Conservation (phyloP, 2,888 invertebrate species). For the Sthenelais limicola region DNA sequence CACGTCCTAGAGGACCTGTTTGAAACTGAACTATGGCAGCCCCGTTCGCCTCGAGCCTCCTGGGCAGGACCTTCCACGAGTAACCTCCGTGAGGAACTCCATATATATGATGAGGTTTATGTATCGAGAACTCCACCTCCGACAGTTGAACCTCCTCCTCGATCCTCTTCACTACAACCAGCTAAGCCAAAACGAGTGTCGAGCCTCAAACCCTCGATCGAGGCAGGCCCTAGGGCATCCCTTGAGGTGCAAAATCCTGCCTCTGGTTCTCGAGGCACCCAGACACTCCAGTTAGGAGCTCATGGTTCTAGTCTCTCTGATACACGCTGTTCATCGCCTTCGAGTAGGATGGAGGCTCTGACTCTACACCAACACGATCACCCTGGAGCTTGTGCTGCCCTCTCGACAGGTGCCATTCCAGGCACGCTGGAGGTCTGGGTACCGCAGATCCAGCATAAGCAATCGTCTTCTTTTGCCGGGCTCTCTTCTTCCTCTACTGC, state of each 20-base stretch:
- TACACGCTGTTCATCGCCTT: constrained; percentile 4
- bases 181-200: constrained; percentile 15
- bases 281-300: constrained; percentile 23
- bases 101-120: constrained; percentile 42
- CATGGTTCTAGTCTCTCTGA: constrained; percentile 6
- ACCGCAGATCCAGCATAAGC: constrained; percentile 39
- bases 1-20: constrained; percentile 15
- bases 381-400: background rate
- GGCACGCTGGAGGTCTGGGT: constrained; percentile 31
- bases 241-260: background rate
- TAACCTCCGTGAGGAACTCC: background rate
- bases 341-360: background rate
- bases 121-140: background rate
- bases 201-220: constrained; percentile 22
- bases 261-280: constrained; percentile 16
- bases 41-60: constrained; percentile 36
- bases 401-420: background rate
- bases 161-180: constrained; percentile 33
- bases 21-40: constrained; percentile 33
- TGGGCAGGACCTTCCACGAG: constrained; percentile 36
- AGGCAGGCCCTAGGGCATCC: background rate
- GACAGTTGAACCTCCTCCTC: constrained; percentile 15
- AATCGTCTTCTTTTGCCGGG: constrained; percentile 35
- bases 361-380: too few species aligned
- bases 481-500: constrained; percentile 20